Conservation (phyloP, 2,888 invertebrate genomes). For the Desoria tigrina region DNA sequence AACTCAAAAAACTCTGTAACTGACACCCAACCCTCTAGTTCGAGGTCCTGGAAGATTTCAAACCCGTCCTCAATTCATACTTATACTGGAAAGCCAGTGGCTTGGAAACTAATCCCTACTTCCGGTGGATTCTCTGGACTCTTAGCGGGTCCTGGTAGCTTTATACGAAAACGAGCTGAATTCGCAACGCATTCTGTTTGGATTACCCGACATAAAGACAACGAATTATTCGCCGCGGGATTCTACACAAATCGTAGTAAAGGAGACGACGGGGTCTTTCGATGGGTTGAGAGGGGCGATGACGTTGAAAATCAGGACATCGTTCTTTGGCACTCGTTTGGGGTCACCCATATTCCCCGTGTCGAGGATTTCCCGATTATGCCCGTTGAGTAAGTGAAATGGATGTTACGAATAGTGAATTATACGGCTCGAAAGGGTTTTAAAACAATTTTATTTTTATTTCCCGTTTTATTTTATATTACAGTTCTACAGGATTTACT, state of each 20-base stretch:
- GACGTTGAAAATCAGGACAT: constrained; percentile 44
- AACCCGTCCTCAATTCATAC: constrained; percentile 43
- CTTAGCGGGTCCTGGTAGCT: constrained; percentile 37
- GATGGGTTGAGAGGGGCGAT: constrained; percentile 33
- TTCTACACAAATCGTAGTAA: constrained; percentile 36
- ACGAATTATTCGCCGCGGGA: constrained; percentile 42
- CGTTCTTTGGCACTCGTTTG: constrained; percentile 49
- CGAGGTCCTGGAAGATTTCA: constrained; percentile 44
- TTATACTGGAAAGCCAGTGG: constrained; percentile 42
- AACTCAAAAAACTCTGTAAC: constrained; percentile 28
- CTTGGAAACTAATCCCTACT: constrained; percentile 48
- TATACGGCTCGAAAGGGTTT: no score
- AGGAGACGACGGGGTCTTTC: constrained; percentile 38
- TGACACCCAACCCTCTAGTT: constrained; percentile 29
- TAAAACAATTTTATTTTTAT: no score
- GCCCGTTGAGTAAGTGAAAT: constrained; percentile 36
- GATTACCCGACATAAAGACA: constrained; percentile 44
- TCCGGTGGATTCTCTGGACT: constrained; percentile 33
- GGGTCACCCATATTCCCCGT: constrained; percentile 46
- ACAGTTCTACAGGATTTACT: constrained; percentile 32
- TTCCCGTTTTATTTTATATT: no score
- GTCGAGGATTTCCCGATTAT: constrained; percentile 43
- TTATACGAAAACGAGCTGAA: constrained; percentile 41
- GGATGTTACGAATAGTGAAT: no score
- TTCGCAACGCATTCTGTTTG: constrained; percentile 45